These are phyloP conservation scores for Poecilia gillii DNA, from an alignment of 2,797 vertebrate genomes.

Conservation along the genomic window DNA sequence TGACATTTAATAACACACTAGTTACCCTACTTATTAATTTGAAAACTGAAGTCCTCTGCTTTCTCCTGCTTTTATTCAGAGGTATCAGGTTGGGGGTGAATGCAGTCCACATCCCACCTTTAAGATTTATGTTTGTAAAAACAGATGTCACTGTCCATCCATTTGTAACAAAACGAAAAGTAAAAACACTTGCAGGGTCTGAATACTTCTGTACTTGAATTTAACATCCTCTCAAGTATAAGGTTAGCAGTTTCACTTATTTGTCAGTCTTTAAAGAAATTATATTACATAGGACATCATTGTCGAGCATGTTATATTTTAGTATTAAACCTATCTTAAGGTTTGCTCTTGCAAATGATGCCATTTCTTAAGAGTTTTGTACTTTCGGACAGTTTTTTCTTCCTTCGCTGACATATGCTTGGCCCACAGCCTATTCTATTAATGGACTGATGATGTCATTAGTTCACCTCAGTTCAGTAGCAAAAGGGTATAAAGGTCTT, in stretches of 20 bases:
- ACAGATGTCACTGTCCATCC: background rate
- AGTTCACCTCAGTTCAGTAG: slow-evolving; percentile 9
- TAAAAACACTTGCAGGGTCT: background rate
- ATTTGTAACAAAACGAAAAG: background rate
- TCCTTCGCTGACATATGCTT: background rate
- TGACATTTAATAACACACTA: background rate
- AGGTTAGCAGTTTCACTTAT: background rate
- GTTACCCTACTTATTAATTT: background rate
- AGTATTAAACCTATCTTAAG: background rate
- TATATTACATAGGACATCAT: background rate
- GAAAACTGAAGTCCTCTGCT: background rate
- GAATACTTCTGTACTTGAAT: background rate
- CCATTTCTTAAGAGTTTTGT: slow-evolving; percentile 6
- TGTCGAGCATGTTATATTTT: background rate
- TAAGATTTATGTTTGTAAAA: background rate
- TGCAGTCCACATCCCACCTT: background rate
- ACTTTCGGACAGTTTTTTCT: slow-evolving; percentile 5
- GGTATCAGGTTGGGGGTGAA: background rate
- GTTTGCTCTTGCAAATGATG: background rate
- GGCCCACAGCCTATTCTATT: background rate
- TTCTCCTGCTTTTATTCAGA: background rate
- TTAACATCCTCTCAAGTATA: background rate
- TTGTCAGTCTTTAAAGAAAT: background rate
- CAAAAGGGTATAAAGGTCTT: background rate
- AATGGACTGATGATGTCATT: slow-evolving; percentile 31